Percentiles rank a stretch among this genome's conserved stretches.
Conservation (phyloP, 2,113 vertebrate species). For the Colossoma macropomum region DNA sequence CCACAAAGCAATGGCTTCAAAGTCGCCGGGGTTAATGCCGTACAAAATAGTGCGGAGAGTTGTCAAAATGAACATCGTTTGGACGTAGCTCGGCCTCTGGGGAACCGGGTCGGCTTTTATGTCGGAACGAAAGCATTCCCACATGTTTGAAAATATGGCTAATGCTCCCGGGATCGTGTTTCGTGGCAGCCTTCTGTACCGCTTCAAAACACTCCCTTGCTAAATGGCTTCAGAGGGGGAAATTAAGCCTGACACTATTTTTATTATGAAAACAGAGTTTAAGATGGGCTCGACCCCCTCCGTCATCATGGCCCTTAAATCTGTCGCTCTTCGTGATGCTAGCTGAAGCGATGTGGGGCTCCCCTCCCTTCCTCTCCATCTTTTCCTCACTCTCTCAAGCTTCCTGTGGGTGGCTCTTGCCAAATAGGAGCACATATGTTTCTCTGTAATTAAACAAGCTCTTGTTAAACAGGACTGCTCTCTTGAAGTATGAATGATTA, state of each 20-base stretch:
- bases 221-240: conserved; percentile 76
- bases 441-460: conserved; percentile 64
- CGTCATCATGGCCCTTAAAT: conserved; percentile 67
- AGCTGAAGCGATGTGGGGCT: conserved; percentile 47
- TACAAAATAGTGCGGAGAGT: conserved; percentile 74
- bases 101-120: conserved; percentile 79
- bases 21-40: conserved; percentile 75
- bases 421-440: conserved; percentile 60
- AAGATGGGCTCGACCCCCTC: conserved; percentile 69
- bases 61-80: conserved; percentile 82
- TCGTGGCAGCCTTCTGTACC: conserved; percentile 68
- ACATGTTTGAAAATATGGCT: conserved; percentile 87
- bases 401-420: conserved; percentile 49
- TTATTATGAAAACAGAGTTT: conserved; percentile 85
- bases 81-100: conserved; percentile 76
- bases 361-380: conserved; percentile 13
- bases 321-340: conserved; percentile 51
- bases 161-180: conserved; percentile 83
- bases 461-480: conserved; percentile 56
- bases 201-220: conserved; percentile 84
- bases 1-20: conserved; percentile 63
- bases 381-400: conserved; percentile 28
- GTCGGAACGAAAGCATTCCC: conserved; percentile 86
- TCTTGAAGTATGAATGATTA: conserved; percentile 63
- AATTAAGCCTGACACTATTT: conserved; percentile 88